Base-by-base conservation (phyloP, 2,113 vertebrate genomes). In the Sisor rabdophorus region DNA sequence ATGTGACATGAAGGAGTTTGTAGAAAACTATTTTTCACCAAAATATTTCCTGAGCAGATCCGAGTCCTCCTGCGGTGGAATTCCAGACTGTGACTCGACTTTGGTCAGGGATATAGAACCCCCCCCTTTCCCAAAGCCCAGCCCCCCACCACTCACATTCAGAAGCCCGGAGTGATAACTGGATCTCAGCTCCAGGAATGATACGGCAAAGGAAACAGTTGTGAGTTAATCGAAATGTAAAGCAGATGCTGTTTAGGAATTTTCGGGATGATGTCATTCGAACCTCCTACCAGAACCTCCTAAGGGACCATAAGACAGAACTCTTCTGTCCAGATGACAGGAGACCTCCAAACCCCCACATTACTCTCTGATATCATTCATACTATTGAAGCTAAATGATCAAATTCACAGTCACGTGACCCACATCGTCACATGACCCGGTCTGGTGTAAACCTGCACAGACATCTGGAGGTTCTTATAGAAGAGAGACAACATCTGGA, bases 151-250 rank as follows among this genome's bases (percentile, higher is more conserved):
- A 48, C 60, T 70, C 15, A 56, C 67, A 13, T 65, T 77, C 12
- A 32, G 69, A 56, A 55, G 30, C 32, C 74, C 75, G 28, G 4
- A 13, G 76, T n/a, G n/a, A n/a, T n/a, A n/a, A n/a, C n/a, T n/a
- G n/a, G n/a, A n/a, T n/a, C n/a, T n/a, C n/a, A n/a, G 68, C 76
- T 76, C 77, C 72, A 65, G 77, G 84, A 83, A 73, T 76, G 82
- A 80, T 76, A 54, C 77, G 19, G 67, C 59, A 67, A 22, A 80
- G 83, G 78, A 83, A 81, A 78, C 75, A 75, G 76, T 72, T 85
- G 40, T 40, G 59, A 60, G 75, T 85, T 86, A 65, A 85, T 87
- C 60, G 58, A 84, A 85, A 87, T 86, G 79, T 80, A 87, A 88
- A 90, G 81, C 86, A 88, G 82, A 89, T 89, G 87, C 79, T 56